Conservation (phyloP, 2,797 vertebrate genomes). For the Phataginus tetradactyla region DNA sequence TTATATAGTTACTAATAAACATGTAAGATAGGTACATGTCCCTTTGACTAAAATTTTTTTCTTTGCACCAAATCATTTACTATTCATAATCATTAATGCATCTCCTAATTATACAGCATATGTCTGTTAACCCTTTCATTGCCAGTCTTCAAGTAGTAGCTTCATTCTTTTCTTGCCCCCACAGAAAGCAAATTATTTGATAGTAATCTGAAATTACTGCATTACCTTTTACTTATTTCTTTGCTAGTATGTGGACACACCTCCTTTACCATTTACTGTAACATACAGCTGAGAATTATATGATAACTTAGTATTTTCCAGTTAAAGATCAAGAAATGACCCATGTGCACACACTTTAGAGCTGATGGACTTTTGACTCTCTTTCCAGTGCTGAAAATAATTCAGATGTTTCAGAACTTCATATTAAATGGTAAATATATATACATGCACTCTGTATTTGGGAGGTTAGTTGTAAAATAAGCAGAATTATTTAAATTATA, state of each 20-base stretch:
- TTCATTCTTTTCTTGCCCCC: constrained; percentile 57
- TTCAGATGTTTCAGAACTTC: constrained; percentile 60
- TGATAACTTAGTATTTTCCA: constrained; percentile 34
- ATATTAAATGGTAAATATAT: not conserved
- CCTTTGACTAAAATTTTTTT: constrained; percentile 84
- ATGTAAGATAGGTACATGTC: constrained; percentile 85
- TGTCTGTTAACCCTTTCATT: constrained; percentile 88
- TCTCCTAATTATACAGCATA: constrained; percentile 92
- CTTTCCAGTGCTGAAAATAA: constrained; percentile 18
- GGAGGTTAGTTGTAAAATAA: not conserved
- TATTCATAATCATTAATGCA: constrained; percentile 92
- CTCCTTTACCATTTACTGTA: constrained; percentile 42
- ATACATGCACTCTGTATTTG: not conserved
- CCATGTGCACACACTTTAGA: not conserved
- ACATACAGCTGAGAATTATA: not conserved
- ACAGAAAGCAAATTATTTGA: constrained; percentile 46
- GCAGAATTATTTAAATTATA: constrained; percentile 34
- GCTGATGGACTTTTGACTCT: constrained; percentile 36
- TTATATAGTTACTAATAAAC: constrained; percentile 87
- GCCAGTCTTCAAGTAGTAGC: constrained; percentile 62
- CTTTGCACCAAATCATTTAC: constrained; percentile 86
- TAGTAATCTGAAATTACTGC: not conserved
- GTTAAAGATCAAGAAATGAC: constrained; percentile 42
- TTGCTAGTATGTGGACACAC: not conserved
- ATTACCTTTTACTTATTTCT: constrained; percentile 17